These are phyloP conservation scores for Caenorhabditis sp. DNA, from an alignment of 2,888 invertebrate genomes.

Conservation along the genomic window DNA sequence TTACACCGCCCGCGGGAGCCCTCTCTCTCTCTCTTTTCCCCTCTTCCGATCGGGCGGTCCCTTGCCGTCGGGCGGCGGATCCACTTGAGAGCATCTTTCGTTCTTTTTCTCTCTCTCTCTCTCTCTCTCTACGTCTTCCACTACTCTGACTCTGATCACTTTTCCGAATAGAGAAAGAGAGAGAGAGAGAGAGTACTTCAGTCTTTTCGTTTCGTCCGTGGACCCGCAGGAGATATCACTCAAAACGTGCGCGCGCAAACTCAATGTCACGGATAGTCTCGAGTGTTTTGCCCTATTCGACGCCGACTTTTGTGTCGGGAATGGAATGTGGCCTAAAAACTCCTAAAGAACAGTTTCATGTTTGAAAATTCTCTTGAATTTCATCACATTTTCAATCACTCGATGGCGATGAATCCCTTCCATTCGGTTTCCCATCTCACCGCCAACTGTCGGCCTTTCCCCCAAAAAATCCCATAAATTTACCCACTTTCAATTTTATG, in stretches of 20 bases:
- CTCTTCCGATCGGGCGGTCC: slow-evolving; percentile 18
- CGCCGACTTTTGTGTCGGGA: too few relatives aligned
- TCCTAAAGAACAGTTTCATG: too few relatives aligned
- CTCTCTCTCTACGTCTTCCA: neutral
- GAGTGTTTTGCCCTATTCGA: slow-evolving; percentile 45
- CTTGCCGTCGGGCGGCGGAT: slow-evolving; percentile 1
- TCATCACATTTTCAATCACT: too few relatives aligned
- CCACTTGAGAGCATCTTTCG: slow-evolving; percentile 45
- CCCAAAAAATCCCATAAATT: too few relatives aligned
- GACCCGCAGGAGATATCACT: slow-evolving; percentile 1
- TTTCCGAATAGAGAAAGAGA: neutral
- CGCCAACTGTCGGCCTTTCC: too few relatives aligned
- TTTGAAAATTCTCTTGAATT: too few relatives aligned
- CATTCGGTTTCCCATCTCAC: too few relatives aligned
- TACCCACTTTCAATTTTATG: too few relatives aligned
- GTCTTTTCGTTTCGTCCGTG: too few relatives aligned
- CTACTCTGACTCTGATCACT: neutral
- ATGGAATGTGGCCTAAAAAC: too few relatives aligned
- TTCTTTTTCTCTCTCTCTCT: slow-evolving; percentile 17
- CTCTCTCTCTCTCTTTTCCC: neutral
- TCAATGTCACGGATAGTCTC: slow-evolving; percentile 49
- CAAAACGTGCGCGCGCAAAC: too few relatives aligned
- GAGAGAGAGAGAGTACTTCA: slow-evolving; percentile 29
- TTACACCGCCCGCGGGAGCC: slow-evolving; percentile 16
- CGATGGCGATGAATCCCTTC: too few relatives aligned